phyloP scores from a whole-genome alignment of 1,140 invertebrate genomes.

The Danaus melanippus region DNA sequence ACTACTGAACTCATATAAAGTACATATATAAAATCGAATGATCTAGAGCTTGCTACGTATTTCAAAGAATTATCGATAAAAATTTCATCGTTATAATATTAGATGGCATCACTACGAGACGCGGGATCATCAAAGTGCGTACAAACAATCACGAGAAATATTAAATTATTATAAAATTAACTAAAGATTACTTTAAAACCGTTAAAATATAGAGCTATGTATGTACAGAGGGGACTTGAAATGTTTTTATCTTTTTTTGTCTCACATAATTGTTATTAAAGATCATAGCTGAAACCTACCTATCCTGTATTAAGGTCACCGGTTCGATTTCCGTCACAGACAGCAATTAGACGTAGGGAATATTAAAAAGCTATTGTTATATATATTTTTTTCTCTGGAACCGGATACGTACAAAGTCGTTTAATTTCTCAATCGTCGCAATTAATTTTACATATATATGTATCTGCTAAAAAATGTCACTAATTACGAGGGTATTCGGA shows the following conservation, averaged over 20 bases:
- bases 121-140: slow-evolving; percentile 61
- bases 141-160: slow-evolving; percentile 65
- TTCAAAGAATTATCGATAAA: slow-evolving; percentile 7
- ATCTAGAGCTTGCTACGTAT: not conserved
- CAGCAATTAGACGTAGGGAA: no score
- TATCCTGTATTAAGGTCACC: no score
- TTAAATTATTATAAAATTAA: slow-evolving; percentile 72
- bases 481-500: no score
- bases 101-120: slow-evolving; percentile 31
- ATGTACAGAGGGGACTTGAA: slow-evolving; percentile 29
- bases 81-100: slow-evolving; percentile 16
- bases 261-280: not conserved
- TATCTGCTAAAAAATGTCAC: no score
- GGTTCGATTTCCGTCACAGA: no score
- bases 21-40: no score
- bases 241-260: not conserved
- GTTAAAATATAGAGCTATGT: slow-evolving; percentile 32
- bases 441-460: no score
- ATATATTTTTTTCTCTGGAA: no score
- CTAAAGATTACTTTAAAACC: slow-evolving; percentile 54
- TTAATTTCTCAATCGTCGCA: no score
- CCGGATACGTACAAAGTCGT: no score
- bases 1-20: no score
- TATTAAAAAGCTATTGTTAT: no score
- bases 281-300: not conserved